Percentiles rank a stretch among this genome's conserved stretches.
Conservation (phyloP, 2,797 vertebrate species). For the Erethizon dorsatum region DNA sequence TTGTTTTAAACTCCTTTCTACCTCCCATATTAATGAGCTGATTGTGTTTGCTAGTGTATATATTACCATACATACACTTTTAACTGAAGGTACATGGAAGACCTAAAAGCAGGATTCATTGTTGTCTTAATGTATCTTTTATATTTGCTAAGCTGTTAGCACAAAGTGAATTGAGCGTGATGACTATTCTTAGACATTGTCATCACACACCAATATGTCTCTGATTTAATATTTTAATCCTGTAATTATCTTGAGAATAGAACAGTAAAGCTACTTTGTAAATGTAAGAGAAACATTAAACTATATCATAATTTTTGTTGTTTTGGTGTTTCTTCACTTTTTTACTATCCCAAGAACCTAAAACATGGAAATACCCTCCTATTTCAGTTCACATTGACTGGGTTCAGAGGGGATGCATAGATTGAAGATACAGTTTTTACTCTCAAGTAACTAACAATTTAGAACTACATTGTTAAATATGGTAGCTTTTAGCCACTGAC, state of each 20-base stretch:
- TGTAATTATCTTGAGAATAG: slow-evolving; percentile 25
- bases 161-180: background rate
- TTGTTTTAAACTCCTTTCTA: slow-evolving; percentile 19
- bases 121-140: slow-evolving; percentile 14
- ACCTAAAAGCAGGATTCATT: background rate
- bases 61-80: background rate
- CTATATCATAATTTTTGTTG: slow-evolving; percentile 16
- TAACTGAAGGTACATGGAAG: background rate
- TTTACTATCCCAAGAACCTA: slow-evolving; percentile 16
- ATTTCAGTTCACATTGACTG: background rate
- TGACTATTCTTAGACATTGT: background rate
- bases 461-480: background rate
- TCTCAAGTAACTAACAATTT: background rate
- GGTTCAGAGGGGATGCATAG: background rate
- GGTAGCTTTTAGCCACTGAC: background rate
- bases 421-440: background rate
- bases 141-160: slow-evolving; percentile 42
- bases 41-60: background rate
- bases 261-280: slow-evolving; percentile 28
- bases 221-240: slow-evolving; percentile 43
- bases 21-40: background rate
- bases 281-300: slow-evolving; percentile 29
- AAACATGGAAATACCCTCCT: background rate
- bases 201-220: background rate
- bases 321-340: slow-evolving; percentile 43